Conservation (phyloP, 2,113 vertebrate species). For the Thamnophis sirtalis region DNA sequence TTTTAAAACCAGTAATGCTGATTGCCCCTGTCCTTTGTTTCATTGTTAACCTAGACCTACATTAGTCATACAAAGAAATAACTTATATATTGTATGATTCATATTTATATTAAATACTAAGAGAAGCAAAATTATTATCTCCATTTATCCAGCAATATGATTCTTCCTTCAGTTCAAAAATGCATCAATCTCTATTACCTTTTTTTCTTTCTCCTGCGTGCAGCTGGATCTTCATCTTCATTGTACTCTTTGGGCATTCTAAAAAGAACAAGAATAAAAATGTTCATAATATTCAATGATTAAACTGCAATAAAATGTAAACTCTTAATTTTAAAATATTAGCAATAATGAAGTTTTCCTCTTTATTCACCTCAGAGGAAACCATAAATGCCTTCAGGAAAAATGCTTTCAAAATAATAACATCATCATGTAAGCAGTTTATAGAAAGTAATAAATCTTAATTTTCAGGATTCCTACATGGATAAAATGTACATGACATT, state of each 20-base stretch:
- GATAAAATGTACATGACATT: not conserved
- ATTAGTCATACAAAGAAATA: not conserved
- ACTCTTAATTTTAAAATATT: accelerated
- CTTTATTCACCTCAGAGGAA: not conserved
- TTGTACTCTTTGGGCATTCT: constrained; percentile 99
- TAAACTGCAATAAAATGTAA: not conserved
- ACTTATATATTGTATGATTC: not conserved
- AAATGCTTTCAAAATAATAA: not conserved
- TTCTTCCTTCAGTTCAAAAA: not conserved
- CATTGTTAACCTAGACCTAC: not conserved
- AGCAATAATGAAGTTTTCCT: not conserved
- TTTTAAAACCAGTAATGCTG: not conserved
- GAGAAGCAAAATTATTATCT: not conserved
- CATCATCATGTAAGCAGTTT: not conserved
- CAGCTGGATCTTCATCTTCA: constrained; percentile 95
- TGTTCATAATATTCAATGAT: not conserved
- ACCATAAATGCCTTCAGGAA: not conserved
- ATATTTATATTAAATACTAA: not conserved
- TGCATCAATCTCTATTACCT: constrained; percentile 68
- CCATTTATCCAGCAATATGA: not conserved
- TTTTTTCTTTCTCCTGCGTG: constrained; percentile 95
- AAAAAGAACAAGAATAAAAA: constrained; percentile 35
- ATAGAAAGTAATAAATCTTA: not conserved
- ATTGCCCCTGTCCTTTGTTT: not conserved
- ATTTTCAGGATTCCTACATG: not conserved